Base-by-base conservation (phyloP, 2,113 vertebrate species). In the Etheostoma cragini region DNA sequence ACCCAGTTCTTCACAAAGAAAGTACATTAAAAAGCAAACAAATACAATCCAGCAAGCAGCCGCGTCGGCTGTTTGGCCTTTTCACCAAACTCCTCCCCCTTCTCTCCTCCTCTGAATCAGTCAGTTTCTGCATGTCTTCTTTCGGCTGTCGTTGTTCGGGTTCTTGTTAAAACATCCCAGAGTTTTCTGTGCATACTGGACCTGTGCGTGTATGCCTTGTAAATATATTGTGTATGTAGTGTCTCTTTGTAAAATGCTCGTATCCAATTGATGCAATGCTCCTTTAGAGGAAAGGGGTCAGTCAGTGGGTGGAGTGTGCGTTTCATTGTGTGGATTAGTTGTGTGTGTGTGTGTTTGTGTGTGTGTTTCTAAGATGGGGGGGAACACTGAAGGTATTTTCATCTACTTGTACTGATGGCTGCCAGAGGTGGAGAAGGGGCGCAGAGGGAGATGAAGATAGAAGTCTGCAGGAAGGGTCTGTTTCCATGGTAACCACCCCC, bases 11-110 rank as follows among this genome's bases (percentile, higher is more conserved):
- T 89, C 86, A 89, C 85, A 90, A 90, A 91, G 84, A 93, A 95
- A 89, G 81, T 89, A 93, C 90, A 92, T 82, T 91, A 91, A 93
- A 95, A 93, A 89, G 74, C 83, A 89, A 93, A 92, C 87, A 70
- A 76, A 90, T 93, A 92, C 94, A 94, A 94, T 93, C 93, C 89
- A 75, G 88, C 83, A 80, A 87, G 82, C 70, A 77, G 91, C 90
- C 54, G 53, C 52, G 80, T 93, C 79, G 62, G 87, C 84, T 83
- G 82, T 87, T 88, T 82, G 74, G 88, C 83, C 65, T 79, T 86
- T 78, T 84, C 60, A 78, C 54, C 77, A 86, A 87, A 70, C 75
- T 65, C 76, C 85, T 58, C 78, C 60, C 67, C 67, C 69, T 74
- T 72, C 85, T 84, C 84, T 82, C 81, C 60, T 87, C 83, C 72